Evolutionary conservation across 2,797 vertebrate genomes (phyloP), one percentile per base, ranked within the genome.

Genomic region (Melanotaenia maccullochi): DNA sequence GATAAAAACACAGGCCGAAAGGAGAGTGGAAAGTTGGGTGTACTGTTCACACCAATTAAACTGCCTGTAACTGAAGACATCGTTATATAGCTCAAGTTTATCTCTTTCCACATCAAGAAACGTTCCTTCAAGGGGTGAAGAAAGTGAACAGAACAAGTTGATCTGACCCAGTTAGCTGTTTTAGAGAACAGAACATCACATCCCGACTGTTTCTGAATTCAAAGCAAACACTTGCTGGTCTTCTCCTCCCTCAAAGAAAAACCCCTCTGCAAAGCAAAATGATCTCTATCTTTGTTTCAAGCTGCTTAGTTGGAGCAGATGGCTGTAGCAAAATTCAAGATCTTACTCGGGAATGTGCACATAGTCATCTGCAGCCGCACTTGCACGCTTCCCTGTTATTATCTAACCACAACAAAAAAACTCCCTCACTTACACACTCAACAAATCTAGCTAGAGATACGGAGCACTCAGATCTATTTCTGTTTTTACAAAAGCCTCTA

Each of bases 151-250:
- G 80, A 65, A 86, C 83, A 36, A 73, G 73, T 47, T 24, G 18
- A 8, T 78, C 82, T 83, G 86, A 91, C 86, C 88, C 67, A 76
- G 40, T 84, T 82, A 16, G 36, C 60, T 25, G 28, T 67, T 62
- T 60, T n/a, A 13, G 32, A 80, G 83, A 80, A 90, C 84, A 85
- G 87, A 87, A 87, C 86, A 87, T 83, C 71, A 56, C 85, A 80
- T 85, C 54, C 81, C 60, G 68, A 38, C 62, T 47, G 68, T 64
- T 62, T 78, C 60, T 77, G 62, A 83, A 64, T 69, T 82, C 59
- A 61, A 60, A 77, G 67, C 62, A 79, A 81, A 82, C 66, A 72
- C 56, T 69, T 11, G 9, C 30, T 7, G 49, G 24, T 75, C 33
- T n/a, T 57, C 42, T 63, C 65, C 84, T 80, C 79, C 75, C 60